Base-by-base conservation (phyloP, 1,140 invertebrate genomes). In the Plodia interpunctella region DNA sequence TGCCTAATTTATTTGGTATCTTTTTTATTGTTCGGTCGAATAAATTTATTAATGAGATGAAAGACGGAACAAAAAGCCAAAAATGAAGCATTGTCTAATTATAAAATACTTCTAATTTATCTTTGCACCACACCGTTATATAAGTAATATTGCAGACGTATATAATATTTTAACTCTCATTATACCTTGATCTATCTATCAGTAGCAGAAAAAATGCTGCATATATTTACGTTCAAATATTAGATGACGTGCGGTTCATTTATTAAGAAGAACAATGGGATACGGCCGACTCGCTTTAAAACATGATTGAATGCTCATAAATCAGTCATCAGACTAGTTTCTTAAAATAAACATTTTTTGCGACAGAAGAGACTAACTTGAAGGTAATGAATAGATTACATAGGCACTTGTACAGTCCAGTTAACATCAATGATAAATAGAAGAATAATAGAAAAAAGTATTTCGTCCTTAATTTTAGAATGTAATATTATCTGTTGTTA, bases 161-260 rank as follows among this genome's bases (percentile, higher is more conserved):
- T 28, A 38, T 53, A 60, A 59, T 67, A 61, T 17, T 51, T 68
- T 63, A n/a, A 61, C 61, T 64, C 60, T 68, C 59, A 55, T 54
- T 32, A 19, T 57, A 49, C 49, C n/a, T 62, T 51, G 49, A 20
- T 51, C 20, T 51, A 51, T 51, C 17, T 35, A 35, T 35, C 32
- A 35, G 32, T 35, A 25, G 21, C 21, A 35, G 32, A 35, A 35
- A 30, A 35, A 35, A 35, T 9, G 32, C 10, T 35, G 32, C 32
- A 35, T 35, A 30, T 30, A 11, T 35, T 35, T 5, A 9, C 32
- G 13, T 35, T 35, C 13, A 35, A 35, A 11, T 35, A 9, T 35
- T 35, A 35, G 32, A 3, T 13, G 13, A 35, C 32, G 21, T 13
- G 13, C 32, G 4, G 13, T 35, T 35, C 32, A 35, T 35, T 35